Percentiles rank a stretch among this genome's conserved stretches.
phyloP scores from a whole-genome alignment of 2,797 vertebrate species.

The Neopelma chrysocephalum region DNA sequence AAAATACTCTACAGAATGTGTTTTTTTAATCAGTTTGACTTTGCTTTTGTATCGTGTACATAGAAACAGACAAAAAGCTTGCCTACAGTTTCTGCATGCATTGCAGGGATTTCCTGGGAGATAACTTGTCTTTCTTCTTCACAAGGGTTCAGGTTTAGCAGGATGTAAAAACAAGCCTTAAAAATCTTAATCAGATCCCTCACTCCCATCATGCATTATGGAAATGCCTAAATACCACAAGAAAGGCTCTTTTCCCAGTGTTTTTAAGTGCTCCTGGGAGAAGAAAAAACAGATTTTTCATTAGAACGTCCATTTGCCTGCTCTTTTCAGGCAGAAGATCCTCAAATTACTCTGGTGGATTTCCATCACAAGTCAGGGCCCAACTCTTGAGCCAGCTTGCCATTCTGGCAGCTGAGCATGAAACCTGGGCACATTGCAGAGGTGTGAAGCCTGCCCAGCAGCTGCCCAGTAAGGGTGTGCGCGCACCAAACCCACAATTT shows the following conservation, averaged over 20 bases:
- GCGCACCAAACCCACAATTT: background rate
- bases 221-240: background rate
- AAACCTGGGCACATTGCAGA: fast-evolving
- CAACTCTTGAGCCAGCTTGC: background rate
- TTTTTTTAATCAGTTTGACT: background rate
- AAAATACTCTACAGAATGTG: background rate
- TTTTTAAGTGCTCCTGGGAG: background rate
- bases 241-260: background rate
- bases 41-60: background rate
- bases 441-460: background rate
- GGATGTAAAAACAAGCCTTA: background rate
- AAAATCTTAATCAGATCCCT: background rate
- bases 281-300: background rate
- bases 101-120: background rate
- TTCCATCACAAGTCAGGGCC: background rate
- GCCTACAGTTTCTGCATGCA: background rate
- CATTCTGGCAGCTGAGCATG: background rate
- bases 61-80: background rate
- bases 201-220: background rate
- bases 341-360: background rate
- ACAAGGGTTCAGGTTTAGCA: background rate
- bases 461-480: background rate
- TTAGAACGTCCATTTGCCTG: fast-evolving
- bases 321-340: background rate
- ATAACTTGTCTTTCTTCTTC: background rate